These are phyloP conservation scores for Aquatica leii DNA, from an alignment of 2,888 invertebrate genomes.

Conservation along the genomic window DNA sequence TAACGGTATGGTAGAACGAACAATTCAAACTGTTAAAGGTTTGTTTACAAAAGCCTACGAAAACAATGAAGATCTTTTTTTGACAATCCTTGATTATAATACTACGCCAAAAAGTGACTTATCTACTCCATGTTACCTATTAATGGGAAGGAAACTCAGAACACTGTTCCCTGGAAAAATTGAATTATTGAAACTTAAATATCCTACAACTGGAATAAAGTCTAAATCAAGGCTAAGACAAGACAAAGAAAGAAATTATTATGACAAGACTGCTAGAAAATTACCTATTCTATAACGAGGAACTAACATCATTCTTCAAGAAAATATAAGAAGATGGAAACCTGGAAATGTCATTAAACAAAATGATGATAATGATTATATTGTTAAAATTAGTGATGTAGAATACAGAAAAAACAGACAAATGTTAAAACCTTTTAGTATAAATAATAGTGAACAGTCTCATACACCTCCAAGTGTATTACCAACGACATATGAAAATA, in stretches of 20 bases:
- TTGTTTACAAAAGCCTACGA: constrained; percentile 35
- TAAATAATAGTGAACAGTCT: too few relatives aligned
- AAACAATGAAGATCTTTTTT: constrained; percentile 39
- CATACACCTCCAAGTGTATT: too few relatives aligned
- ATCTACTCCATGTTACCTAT: constrained; percentile 40
- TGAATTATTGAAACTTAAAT: constrained; percentile 25
- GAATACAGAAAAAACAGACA: background rate
- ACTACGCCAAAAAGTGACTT: constrained; percentile 41
- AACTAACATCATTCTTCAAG: background rate
- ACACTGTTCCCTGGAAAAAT: constrained; percentile 33
- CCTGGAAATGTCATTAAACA: background rate
- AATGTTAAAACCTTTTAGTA: background rate
- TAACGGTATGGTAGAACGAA: constrained; percentile 43
- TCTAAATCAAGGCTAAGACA: background rate
- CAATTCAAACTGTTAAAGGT: constrained; percentile 43
- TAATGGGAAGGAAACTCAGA: constrained; percentile 45
- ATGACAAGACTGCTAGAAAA: background rate
- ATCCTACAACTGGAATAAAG: background rate
- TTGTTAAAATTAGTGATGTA: background rate
- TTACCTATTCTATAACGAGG: background rate
- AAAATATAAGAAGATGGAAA: background rate
- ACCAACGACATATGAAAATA: too few relatives aligned
- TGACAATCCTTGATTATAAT: constrained; percentile 41
- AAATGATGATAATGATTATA: background rate
- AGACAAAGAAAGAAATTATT: constrained; percentile 1